Conservation (phyloP, 23 tunicate genomes). For the Clavelina lepadiformis region DNA sequence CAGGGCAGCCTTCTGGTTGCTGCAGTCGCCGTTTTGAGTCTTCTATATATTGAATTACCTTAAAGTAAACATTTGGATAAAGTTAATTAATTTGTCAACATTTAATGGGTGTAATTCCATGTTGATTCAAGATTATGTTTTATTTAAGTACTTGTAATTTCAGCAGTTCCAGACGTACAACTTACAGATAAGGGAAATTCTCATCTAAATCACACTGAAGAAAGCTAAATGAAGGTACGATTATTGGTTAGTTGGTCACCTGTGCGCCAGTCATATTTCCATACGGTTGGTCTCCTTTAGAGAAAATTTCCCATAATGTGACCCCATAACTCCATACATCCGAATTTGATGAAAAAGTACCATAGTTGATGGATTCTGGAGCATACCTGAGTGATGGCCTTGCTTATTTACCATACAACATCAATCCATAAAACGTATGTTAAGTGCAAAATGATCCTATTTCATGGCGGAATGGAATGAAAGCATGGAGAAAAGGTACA, state of each 20-base stretch:
- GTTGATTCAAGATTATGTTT: too few relatives aligned
- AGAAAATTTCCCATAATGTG: slow-evolving; percentile 97
- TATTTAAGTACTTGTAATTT: too few relatives aligned
- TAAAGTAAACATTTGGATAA: not conserved
- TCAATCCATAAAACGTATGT: not conserved
- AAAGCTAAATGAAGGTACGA: too few relatives aligned
- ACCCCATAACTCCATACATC: slow-evolving; percentile 99
- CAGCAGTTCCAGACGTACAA: too few relatives aligned
- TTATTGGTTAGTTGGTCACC: too few relatives aligned
- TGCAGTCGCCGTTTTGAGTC: slow-evolving; percentile 67
- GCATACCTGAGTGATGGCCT: slow-evolving; percentile 76
- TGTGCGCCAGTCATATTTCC: slow-evolving; percentile 90
- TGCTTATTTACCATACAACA: not conserved
- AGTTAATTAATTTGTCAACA: too few relatives aligned
- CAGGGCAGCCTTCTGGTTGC: slow-evolving; percentile 91
- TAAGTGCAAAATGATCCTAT: too few relatives aligned
- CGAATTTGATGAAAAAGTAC: slow-evolving; percentile 96
- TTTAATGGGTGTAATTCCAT: too few relatives aligned
- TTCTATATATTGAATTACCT: slow-evolving; percentile 94
- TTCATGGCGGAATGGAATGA: too few relatives aligned
- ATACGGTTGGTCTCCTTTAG: slow-evolving; percentile 98
- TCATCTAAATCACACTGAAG: too few relatives aligned
- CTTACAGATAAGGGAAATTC: too few relatives aligned
- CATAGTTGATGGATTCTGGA: slow-evolving; percentile 95
- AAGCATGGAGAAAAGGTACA: too few relatives aligned